Evolutionary conservation across 2,888 invertebrate genomes (phyloP).

Genomic region (Aricia artaxerxes): DNA sequence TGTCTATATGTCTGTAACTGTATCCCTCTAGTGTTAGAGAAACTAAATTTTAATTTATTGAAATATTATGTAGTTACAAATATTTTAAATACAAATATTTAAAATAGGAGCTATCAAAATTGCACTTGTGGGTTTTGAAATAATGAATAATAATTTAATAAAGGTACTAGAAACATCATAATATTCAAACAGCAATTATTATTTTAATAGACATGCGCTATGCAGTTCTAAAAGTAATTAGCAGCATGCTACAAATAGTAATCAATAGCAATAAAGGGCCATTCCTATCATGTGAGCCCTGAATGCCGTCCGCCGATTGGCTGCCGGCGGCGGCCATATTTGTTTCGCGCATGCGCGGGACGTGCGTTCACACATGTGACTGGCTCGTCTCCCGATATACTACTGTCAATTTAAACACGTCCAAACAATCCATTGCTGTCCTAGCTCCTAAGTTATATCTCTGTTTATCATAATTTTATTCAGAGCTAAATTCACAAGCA

Average conservation of each 20-base stretch:
- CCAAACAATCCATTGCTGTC: slow-evolving; percentile 19
- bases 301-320: slow-evolving; percentile 60
- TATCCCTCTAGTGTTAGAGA: no score
- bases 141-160: neutral
- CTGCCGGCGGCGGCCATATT: slow-evolving; percentile 69
- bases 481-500: neutral
- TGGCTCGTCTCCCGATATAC: slow-evolving; percentile 44
- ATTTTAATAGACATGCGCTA: slow-evolving; percentile 10
- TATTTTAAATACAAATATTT: no score
- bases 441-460: slow-evolving; percentile 40
- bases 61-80: no score
- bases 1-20: no score
- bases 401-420: slow-evolving; percentile 35
- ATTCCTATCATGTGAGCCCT: slow-evolving; percentile 58
- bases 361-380: slow-evolving; percentile 61
- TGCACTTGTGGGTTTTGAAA: neutral
- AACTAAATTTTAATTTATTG: no score
- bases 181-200: neutral
- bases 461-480: slow-evolving; percentile 16
- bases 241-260: slow-evolving; percentile 50
- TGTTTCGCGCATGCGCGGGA: slow-evolving; percentile 70
- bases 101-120: no score
- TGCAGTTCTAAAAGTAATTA: slow-evolving; percentile 38
- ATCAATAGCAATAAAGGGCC: slow-evolving; percentile 66
- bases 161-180: neutral